Base-by-base conservation (phyloP, 2,888 invertebrate genomes). In the Anoplius nigerrimus region DNA sequence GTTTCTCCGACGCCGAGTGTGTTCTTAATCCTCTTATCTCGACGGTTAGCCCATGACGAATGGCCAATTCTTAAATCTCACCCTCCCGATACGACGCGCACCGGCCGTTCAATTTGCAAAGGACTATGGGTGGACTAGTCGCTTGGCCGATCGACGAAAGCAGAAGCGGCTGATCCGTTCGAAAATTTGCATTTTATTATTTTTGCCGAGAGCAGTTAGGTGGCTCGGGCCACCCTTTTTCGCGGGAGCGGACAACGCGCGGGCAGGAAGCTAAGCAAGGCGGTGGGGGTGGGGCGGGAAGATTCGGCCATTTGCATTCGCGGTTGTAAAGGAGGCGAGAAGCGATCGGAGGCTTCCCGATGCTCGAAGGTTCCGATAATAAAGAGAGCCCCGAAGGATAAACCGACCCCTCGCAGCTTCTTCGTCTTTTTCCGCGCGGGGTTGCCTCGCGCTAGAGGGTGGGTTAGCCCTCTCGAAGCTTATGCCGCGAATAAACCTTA, bases 151-250 rank as follows among this genome's bases (percentile, higher is more conserved):
- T 34, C 11, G 34, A 34, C 4, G 34, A 34, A 3, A 11, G 34
- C 6, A 34, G 11, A 34, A 13, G 34, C 11, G 1, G 34, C 34
- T 34, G 34, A 34, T 34, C 34, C 34, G 5, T 48, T n/a, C 46
- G 61, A 53, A 69, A 80, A 85, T 86, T 84, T 86, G 85, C 85
- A 85, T 86, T 87, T 86, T 86, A 86, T 86, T 86, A 86, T 87
- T 86, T 84, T 85, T 82, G 78, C 71, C 76, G 72, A 74, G 82
- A n/a, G 79, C 75, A 81, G 81, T 86, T 86, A 85, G 85, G 80
- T 79, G 79, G 77, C 76, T 72, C 71, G 68, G n/a, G n/a, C n/a
- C 71, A 51, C 20, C 53, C 66, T 69, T 43, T 71, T 48, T 53
- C 65, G 58, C 57, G 52, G 18, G 5, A 13, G 42, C 13, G 18